Percentiles rank a stretch among this genome's conserved stretches.
phyloP scores from a whole-genome alignment of 2,888 invertebrate species.

The Plebejus anna region DNA sequence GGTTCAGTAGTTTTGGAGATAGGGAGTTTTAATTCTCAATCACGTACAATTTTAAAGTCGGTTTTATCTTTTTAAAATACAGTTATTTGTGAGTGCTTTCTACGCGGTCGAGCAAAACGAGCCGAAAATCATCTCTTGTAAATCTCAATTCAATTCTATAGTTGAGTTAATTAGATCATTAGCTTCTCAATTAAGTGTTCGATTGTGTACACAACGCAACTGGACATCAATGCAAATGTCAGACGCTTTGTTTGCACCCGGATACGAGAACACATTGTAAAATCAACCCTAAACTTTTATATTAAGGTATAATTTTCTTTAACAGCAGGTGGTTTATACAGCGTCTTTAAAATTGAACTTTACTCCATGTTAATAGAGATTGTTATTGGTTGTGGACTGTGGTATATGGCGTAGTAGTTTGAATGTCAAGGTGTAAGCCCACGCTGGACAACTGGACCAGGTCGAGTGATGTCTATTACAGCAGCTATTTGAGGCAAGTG shows the following conservation, averaged over 20 bases:
- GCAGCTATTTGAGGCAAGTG: not conserved
- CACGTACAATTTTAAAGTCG: too few relatives aligned
- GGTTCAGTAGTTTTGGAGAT: too few relatives aligned
- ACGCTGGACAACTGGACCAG: slow-evolving; percentile 34
- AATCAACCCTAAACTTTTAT: slow-evolving; percentile 27
- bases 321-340: not conserved
- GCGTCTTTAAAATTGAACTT: not conserved
- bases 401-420: slow-evolving; percentile 35
- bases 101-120: not conserved
- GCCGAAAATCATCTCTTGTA: not conserved
- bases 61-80: too few relatives aligned
- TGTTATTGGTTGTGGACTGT: slow-evolving; percentile 35
- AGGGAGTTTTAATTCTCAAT: too few relatives aligned
- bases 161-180: not conserved
- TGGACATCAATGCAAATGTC: slow-evolving; percentile 43
- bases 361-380: not conserved
- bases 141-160: not conserved
- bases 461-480: slow-evolving; percentile 14
- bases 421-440: slow-evolving; percentile 61
- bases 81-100: too few relatives aligned
- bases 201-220: slow-evolving; percentile 32
- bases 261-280: slow-evolving; percentile 34
- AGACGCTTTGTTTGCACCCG: slow-evolving; percentile 40
- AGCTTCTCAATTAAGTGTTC: slow-evolving; percentile 17
- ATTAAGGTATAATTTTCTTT: not conserved